phyloP scores from a whole-genome alignment of 2,888 invertebrate genomes.

The Rosalia funebris region DNA sequence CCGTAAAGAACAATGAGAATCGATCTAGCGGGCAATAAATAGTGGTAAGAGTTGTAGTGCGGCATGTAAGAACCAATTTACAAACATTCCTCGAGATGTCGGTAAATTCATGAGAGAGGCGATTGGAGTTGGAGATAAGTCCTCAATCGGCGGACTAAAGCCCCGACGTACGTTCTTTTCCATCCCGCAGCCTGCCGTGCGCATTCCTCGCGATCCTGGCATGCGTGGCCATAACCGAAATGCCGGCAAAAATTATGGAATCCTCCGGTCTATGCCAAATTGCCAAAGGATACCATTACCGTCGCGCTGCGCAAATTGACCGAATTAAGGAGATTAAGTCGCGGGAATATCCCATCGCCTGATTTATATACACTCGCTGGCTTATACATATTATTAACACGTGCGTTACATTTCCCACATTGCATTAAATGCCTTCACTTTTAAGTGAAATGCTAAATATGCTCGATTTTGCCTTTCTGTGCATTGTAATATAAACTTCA shows the following conservation, averaged over 20 bases:
- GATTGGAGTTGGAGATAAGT: constrained; percentile 42
- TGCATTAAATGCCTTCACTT: constrained; percentile 34
- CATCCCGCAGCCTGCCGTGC: constrained; percentile 18
- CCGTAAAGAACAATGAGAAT: constrained; percentile 45
- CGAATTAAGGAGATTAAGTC: constrained; percentile 23
- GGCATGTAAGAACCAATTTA: constrained; percentile 62
- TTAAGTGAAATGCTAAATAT: constrained; percentile 34
- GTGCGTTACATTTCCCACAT: constrained; percentile 30
- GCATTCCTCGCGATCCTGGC: constrained; percentile 35
- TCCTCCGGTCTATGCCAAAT: constrained; percentile 9
- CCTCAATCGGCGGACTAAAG: constrained; percentile 21
- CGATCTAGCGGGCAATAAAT: constrained; percentile 49
- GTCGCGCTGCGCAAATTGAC: constrained; percentile 29
- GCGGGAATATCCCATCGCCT: constrained; percentile 14
- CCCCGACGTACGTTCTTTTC: constrained; percentile 41
- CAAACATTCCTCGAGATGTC: constrained; percentile 58
- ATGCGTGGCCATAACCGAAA: constrained; percentile 35
- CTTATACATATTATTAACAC: constrained; percentile 27
- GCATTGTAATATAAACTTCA: background rate
- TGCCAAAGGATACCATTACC: constrained; percentile 23
- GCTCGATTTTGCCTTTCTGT: constrained; percentile 12
- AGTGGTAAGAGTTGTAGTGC: constrained; percentile 48
- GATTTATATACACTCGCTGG: constrained; percentile 20
- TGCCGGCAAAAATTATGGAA: constrained; percentile 35
- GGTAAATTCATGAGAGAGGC: constrained; percentile 54